Conservation (phyloP, 2,888 invertebrate species). For the Mayetiola destructor region DNA sequence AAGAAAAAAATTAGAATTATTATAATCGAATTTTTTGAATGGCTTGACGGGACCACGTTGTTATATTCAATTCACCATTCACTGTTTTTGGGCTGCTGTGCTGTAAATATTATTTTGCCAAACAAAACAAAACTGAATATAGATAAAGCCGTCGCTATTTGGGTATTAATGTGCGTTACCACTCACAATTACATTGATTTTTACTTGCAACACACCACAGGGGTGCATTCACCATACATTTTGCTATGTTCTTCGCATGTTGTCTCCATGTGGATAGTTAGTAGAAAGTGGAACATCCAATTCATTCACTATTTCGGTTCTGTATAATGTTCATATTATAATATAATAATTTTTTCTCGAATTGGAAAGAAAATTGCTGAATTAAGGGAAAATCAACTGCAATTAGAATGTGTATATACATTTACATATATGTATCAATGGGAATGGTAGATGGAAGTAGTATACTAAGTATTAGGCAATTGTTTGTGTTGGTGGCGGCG, state of each 20-base stretch:
- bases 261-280: not conserved
- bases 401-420: no score
- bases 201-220: not conserved
- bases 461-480: no score
- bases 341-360: no score
- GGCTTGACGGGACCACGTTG: not conserved
- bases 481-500: no score
- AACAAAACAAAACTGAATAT: not conserved
- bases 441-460: slow-evolving; percentile 1
- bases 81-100: no score
- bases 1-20: slow-evolving; percentile 4
- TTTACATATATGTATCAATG: no score
- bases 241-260: not conserved
- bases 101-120: not conserved
- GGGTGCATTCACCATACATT: slow-evolving; percentile 1
- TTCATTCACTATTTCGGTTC: no score
- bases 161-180: slow-evolving; percentile 9
- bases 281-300: not conserved
- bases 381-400: no score
- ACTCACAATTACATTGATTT: slow-evolving; percentile 12
- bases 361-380: no score
- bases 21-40: slow-evolving; percentile 5
- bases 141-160: slow-evolving; percentile 8
- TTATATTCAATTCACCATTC: not conserved
- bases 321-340: no score